These are phyloP conservation scores for Lanistes nyassanus DNA, from an alignment of 1,140 invertebrate genomes.

Conservation along the genomic window DNA sequence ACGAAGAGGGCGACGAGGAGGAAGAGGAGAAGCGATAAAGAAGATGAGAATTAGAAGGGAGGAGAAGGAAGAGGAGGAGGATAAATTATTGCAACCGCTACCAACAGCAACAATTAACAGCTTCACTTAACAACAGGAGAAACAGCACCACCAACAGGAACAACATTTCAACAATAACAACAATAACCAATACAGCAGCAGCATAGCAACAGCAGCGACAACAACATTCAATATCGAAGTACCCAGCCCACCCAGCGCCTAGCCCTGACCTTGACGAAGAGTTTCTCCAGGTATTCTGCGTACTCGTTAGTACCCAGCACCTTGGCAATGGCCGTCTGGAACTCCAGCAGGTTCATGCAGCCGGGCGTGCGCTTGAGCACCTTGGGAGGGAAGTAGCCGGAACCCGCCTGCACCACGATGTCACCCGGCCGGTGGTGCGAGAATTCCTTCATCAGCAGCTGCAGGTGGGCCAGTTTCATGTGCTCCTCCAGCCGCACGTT, in stretches of 20 bases:
- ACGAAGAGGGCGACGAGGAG: too few species aligned
- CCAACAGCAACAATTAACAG: not conserved
- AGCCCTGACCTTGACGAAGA: conserved; percentile 61
- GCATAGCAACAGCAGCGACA: not conserved
- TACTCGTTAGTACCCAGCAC: conserved; percentile 61
- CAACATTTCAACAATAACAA: not conserved
- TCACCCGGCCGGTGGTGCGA: conserved; percentile 52
- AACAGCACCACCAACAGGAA: not conserved
- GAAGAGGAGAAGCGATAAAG: too few species aligned
- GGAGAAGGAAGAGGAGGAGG: too few species aligned
- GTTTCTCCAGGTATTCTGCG: conserved; percentile 63
- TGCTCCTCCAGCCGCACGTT: conserved; percentile 61
- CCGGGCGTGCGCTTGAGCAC: conserved; percentile 53
- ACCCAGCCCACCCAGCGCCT: not conserved
- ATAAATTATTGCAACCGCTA: not conserved
- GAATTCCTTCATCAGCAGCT: conserved; percentile 61
- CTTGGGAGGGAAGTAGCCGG: conserved; percentile 50
- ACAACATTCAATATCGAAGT: conserved; percentile 10
- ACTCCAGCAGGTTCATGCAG: conserved; percentile 60
- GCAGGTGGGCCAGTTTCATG: conserved; percentile 62
- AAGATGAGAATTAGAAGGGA: too few species aligned
- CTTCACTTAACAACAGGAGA: not conserved
- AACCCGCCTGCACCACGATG: conserved; percentile 48
- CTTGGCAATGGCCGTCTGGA: conserved; percentile 58
- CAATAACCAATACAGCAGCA: not conserved